These are phyloP conservation scores for Apeira syringaria DNA, from an alignment of 2,888 invertebrate genomes.

Conservation along the genomic window DNA sequence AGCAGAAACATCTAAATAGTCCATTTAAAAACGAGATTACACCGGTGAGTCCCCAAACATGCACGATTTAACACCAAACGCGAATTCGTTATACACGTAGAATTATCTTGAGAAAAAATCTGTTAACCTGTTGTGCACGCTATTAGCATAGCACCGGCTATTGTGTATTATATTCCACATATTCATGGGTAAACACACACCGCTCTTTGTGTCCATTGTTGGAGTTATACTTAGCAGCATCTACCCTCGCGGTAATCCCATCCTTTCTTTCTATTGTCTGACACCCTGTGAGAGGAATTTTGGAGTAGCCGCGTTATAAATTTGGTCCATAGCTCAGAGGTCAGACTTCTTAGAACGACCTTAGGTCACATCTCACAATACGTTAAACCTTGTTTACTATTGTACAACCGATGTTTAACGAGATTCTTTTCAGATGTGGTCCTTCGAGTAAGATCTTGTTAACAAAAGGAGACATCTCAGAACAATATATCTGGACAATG, in stretches of 20 bases:
- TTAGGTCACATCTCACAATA: slow-evolving; percentile 71
- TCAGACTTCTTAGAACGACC: slow-evolving; percentile 63
- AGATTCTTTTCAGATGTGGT: slow-evolving; percentile 42
- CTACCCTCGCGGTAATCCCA: slow-evolving; percentile 72
- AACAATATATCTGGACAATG: slow-evolving; percentile 60
- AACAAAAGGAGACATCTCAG: slow-evolving; percentile 56
- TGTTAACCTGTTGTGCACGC: slow-evolving; percentile 76
- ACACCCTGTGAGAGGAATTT: slow-evolving; percentile 51
- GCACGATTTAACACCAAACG: slow-evolving; percentile 80
- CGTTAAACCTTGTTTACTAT: slow-evolving; percentile 65
- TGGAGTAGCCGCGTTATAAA: slow-evolving; percentile 43
- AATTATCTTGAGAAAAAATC: slow-evolving; percentile 76
- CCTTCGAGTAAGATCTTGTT: slow-evolving; percentile 29
- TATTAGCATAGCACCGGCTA: slow-evolving; percentile 72
- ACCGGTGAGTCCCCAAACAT: slow-evolving; percentile 57
- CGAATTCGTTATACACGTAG: slow-evolving; percentile 81
- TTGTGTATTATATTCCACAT: slow-evolving; percentile 71
- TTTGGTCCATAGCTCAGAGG: slow-evolving; percentile 70
- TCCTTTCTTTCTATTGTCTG: slow-evolving; percentile 65
- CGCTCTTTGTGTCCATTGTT: slow-evolving; percentile 75
- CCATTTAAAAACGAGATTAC: slow-evolving; percentile 72
- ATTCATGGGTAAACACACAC: slow-evolving; percentile 84
- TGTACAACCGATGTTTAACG: slow-evolving; percentile 62
- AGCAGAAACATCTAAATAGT: slow-evolving; percentile 75
- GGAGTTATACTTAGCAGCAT: slow-evolving; percentile 76